Conservation (phyloP, 1,140 invertebrate species). For the Meloidogyne floridensis region DNA sequence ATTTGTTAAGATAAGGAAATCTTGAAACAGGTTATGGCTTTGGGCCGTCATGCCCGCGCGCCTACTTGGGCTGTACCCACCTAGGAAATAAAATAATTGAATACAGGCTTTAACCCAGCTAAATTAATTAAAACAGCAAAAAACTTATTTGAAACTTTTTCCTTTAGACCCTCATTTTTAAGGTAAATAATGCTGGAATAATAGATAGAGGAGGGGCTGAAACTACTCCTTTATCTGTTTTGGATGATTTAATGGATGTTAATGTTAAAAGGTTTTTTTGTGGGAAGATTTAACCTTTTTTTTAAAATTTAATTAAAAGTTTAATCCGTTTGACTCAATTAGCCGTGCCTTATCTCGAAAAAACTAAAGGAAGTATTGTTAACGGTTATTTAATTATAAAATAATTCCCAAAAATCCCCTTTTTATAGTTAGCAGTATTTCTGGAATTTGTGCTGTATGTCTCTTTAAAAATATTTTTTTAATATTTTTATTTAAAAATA, state of each 20-base stretch:
- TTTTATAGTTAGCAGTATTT: slow-evolving; percentile 74
- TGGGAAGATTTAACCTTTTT: no score
- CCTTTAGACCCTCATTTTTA: background rate
- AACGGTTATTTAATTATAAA: slow-evolving; percentile 69
- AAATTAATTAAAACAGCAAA: no score
- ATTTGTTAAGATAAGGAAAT: no score
- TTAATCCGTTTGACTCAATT: slow-evolving; percentile 72
- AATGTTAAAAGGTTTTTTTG: slow-evolving; percentile 75
- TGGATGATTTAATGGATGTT: slow-evolving; percentile 79
- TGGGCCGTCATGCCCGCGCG: no score
- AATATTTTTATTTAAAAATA: slow-evolving; percentile 25
- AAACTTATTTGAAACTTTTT: no score
- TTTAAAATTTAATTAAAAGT: background rate
- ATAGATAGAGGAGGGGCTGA: slow-evolving; percentile 81
- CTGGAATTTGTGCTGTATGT: slow-evolving; percentile 75
- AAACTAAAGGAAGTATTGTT: slow-evolving; percentile 82
- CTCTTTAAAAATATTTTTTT: slow-evolving; percentile 9
- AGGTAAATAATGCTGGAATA: slow-evolving; percentile 82
- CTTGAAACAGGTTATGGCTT: no score
- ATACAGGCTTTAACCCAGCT: no score
- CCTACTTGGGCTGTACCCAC: no score
- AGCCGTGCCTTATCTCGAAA: slow-evolving; percentile 80
- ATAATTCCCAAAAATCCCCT: slow-evolving; percentile 69
- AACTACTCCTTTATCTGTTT: slow-evolving; percentile 75
- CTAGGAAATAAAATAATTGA: no score